A percentile compares a stretch with the other conserved stretches of the same genome.
These are phyloP conservation scores for Protonemura montana DNA, from an alignment of 2,888 invertebrate genomes.

Conservation along the genomic window DNA sequence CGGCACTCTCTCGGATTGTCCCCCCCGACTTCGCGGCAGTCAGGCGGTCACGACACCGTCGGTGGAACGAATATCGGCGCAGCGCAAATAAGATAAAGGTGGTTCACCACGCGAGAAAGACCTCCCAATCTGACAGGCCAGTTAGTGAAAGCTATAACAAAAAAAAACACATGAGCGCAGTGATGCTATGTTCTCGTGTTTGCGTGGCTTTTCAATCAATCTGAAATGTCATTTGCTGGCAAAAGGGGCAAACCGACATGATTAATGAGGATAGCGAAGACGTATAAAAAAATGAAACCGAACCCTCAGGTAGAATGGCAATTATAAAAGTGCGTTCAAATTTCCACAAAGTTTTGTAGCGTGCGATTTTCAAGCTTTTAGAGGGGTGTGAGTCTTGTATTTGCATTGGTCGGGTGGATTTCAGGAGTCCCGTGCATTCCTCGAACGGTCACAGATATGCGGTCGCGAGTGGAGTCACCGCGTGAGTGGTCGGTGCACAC, in stretches of 20 bases:
- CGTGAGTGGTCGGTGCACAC: neutral
- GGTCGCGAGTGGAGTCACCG: neutral
- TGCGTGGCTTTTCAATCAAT: constrained; percentile 10
- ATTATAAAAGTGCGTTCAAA: neutral
- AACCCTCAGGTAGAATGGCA: neutral
- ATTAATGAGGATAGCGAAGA: neutral
- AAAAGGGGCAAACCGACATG: neutral
- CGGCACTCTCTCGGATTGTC: neutral
- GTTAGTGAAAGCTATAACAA: constrained; percentile 23
- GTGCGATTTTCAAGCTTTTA: neutral
- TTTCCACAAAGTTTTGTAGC: neutral
- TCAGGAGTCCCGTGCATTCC: neutral
- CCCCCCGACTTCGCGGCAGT: neutral
- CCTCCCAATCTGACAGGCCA: constrained; percentile 32
- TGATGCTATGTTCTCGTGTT: neutral
- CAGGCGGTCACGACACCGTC: neutral
- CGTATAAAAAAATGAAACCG: neutral
- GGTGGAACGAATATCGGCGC: neutral
- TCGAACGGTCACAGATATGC: neutral
- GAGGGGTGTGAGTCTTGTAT: neutral
- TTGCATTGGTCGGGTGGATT: neutral
- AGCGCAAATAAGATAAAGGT: neutral
- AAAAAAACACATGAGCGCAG: neutral
- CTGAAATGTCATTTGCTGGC: neutral
- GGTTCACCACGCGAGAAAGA: neutral